phyloP scores from a whole-genome alignment of 2,888 invertebrate species.

The Coremacera marginata region DNA sequence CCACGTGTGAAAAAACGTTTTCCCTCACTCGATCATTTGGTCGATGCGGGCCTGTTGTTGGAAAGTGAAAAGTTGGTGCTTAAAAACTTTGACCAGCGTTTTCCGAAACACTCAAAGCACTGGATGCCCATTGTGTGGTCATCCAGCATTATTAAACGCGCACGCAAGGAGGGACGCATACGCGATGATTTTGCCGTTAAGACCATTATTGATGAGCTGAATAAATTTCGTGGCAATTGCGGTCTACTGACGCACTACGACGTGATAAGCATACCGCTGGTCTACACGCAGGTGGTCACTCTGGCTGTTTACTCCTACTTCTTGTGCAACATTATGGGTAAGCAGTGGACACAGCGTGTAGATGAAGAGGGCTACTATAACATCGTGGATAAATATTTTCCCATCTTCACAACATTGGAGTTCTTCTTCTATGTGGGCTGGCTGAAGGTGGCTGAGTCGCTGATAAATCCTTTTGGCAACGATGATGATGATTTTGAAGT shows the following conservation, averaged over 20 bases:
- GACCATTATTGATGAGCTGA: conserved; percentile 87
- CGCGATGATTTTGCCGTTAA: conserved; percentile 92
- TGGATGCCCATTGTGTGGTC: conserved; percentile 94
- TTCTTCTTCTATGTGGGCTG: conserved; percentile 91
- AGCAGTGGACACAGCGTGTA: conserved; percentile 78
- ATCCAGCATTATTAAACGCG: conserved; percentile 86
- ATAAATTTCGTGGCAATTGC: conserved; percentile 82
- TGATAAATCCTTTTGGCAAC: conserved; percentile 91
- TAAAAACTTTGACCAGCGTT: conserved; percentile 80
- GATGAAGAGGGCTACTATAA: conserved; percentile 64
- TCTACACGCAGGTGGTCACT: conserved; percentile 91
- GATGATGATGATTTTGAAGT: conserved; percentile 91
- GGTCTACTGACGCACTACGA: conserved; percentile 81
- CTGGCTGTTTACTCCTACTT: conserved; percentile 89
- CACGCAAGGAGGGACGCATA: conserved; percentile 87
- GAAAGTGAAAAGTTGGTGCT: conserved; percentile 85
- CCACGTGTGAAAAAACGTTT: conserved; percentile 91
- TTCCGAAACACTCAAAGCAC: conserved; percentile 88
- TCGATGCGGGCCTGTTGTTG: conserved; percentile 84
- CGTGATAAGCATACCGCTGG: conserved; percentile 79
- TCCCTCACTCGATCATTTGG: conserved; percentile 84
- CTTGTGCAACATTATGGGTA: conserved; percentile 84
- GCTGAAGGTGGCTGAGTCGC: conserved; percentile 89
- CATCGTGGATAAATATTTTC: conserved; percentile 84
- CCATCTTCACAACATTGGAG: conserved; percentile 87